Evolutionary conservation across 2,888 invertebrate genomes (phyloP).

Genomic region (Chrysopilus asiliformis): DNA sequence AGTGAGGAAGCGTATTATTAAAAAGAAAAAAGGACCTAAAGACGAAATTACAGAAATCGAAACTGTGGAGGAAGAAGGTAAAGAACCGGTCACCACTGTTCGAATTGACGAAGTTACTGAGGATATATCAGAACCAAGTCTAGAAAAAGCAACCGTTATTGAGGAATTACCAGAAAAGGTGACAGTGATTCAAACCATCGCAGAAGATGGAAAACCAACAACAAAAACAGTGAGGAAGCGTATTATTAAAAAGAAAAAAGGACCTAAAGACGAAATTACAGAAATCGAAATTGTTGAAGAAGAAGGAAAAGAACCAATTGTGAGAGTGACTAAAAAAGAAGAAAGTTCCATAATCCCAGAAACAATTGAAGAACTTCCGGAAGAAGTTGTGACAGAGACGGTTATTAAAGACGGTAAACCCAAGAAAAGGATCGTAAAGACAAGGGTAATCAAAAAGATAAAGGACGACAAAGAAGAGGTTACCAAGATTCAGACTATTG

Average conservation of each 20-base stretch:
- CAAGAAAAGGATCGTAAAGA: conserved; percentile 28
- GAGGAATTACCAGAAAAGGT: conserved; percentile 26
- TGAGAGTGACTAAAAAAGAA: too few species aligned
- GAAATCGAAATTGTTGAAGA: conserved; percentile 24
- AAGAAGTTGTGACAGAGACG: conserved; percentile 23
- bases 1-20: conserved; percentile 25
- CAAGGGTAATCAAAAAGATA: conserved; percentile 24
- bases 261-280: conserved; percentile 25
- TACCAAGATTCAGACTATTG: conserved; percentile 23
- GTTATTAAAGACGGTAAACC: conserved; percentile 26
- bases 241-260: conserved; percentile 25
- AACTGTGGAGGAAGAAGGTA: conserved; percentile 26
- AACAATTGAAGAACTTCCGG: conserved; percentile 15
- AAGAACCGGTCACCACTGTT: conserved; percentile 18
- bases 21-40: conserved; percentile 24
- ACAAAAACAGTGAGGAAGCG: conserved; percentile 27
- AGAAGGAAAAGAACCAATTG: conserved; percentile 24
- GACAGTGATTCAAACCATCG: conserved; percentile 28
- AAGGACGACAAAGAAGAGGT: conserved; percentile 25
- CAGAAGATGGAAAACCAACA: conserved; percentile 18
- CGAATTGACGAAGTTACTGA: conserved; percentile 21
- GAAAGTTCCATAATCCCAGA: too few species aligned
- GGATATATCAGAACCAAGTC: conserved; percentile 21
- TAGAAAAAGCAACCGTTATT: conserved; percentile 12
- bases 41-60: conserved; percentile 25